Evolutionary conservation across 2,113 vertebrate species (phyloP).

Genomic region (Stigmatopora argus): DNA sequence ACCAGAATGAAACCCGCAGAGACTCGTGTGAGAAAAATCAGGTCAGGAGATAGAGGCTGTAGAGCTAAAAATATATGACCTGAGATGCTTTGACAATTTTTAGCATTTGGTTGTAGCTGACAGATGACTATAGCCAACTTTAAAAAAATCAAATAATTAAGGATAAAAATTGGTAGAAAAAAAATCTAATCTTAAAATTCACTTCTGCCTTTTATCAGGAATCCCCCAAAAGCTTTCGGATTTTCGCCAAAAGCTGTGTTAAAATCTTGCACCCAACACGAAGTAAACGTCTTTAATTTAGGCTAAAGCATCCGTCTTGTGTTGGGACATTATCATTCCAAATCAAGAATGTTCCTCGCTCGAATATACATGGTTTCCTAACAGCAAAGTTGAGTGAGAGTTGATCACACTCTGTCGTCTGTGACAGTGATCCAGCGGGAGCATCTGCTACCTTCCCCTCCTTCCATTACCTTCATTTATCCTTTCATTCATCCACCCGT

Average conservation of each 20-base stretch:
- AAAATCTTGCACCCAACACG: background rate
- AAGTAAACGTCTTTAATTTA: background rate
- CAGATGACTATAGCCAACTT: background rate
- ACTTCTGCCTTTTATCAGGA: background rate
- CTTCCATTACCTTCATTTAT: constrained; percentile 49
- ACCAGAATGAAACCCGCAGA: background rate
- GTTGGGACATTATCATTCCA: background rate
- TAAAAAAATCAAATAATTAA: background rate
- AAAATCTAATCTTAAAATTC: background rate
- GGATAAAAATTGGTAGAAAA: too few species aligned
- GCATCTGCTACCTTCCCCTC: constrained; percentile 43
- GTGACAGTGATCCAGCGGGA: constrained; percentile 35
- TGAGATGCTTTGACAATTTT: background rate
- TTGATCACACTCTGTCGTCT: constrained; percentile 14
- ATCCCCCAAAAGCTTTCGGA: background rate
- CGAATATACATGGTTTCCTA: constrained; percentile 43
- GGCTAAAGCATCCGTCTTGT: background rate
- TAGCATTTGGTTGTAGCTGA: background rate
- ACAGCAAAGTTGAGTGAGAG: constrained; percentile 17
- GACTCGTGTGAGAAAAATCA: background rate
- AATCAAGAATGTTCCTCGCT: background rate
- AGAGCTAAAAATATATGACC: background rate
- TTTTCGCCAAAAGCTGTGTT: background rate
- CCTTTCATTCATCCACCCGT: constrained; percentile 25
- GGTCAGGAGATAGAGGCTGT: background rate